A percentile compares a stretch with the other conserved stretches of the same genome.
Conservation (phyloP, 2,888 invertebrate species). For the Drosophila birchii region DNA sequence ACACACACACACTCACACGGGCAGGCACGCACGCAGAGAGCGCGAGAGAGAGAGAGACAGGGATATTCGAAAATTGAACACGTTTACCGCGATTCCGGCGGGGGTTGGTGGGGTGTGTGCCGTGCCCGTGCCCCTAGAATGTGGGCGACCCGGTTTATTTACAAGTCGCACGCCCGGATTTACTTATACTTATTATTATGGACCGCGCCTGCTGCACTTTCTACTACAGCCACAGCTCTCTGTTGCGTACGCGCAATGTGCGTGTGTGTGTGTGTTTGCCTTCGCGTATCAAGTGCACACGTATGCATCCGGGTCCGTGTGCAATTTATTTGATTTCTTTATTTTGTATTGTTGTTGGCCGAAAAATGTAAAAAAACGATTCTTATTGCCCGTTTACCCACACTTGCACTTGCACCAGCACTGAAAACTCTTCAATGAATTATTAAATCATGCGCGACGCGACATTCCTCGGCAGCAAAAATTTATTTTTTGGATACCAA, state of each 20-base stretch:
- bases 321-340: conserved; percentile 4
- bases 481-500: neutral
- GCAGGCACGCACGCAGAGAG: conserved; percentile 9
- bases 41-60: conserved; percentile 21
- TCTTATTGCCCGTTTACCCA: conserved; percentile 22
- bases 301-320: conserved; percentile 30
- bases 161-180: conserved; percentile 57
- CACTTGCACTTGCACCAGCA: conserved; percentile 45
- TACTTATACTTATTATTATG: conserved; percentile 47
- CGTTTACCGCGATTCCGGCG: conserved; percentile 42
- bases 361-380: neutral
- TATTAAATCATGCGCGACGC: conserved; percentile 51
- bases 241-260: conserved; percentile 19
- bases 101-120: conserved; percentile 17
- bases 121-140: conserved; percentile 25
- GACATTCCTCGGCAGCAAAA: conserved; percentile 29
- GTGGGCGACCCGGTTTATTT: conserved; percentile 76
- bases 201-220: conserved; percentile 68
- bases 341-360: neutral
- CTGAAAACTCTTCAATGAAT: conserved; percentile 32
- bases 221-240: conserved; percentile 42
- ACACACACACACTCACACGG: conserved; percentile 9
- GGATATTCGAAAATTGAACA: conserved; percentile 41
- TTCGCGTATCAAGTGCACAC: conserved; percentile 35
- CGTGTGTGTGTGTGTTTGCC: conserved; percentile 8